A percentile compares a stretch with the other conserved stretches of the same genome.
These are phyloP conservation scores for Nanger granti DNA, from an alignment of 2,113 vertebrate species.

Conservation along the genomic window DNA sequence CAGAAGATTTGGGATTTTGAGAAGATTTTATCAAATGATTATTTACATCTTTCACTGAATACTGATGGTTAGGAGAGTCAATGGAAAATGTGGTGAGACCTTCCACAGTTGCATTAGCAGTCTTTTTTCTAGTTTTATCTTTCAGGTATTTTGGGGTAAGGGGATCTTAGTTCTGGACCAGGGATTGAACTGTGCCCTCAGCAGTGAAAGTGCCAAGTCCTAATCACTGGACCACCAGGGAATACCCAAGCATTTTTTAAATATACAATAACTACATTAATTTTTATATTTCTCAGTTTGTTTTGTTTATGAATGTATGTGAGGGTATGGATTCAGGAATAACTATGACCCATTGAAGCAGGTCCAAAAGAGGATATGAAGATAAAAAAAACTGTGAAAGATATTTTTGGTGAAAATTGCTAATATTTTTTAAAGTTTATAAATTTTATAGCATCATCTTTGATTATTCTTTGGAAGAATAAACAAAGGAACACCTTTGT, in stretches of 20 bases:
- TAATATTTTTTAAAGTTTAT: neutral
- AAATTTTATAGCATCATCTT: neutral
- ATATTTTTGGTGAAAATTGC: neutral
- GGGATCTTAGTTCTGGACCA: neutral
- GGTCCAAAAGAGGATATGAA: neutral
- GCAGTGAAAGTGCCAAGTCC: neutral
- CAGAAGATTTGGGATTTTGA: neutral
- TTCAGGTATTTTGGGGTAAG: neutral
- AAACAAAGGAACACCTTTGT: too few species aligned
- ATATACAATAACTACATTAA: neutral
- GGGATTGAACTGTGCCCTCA: neutral
- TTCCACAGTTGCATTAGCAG: neutral
- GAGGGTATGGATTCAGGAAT: neutral
- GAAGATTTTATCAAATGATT: neutral
- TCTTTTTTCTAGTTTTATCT: neutral
- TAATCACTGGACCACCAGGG: neutral
- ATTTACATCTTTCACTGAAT: neutral
- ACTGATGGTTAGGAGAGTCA: neutral
- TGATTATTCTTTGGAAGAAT: neutral
- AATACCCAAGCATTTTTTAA: neutral
- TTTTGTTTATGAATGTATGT: neutral
- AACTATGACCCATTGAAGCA: neutral
- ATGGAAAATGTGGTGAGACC: neutral
- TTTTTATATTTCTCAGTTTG: neutral
- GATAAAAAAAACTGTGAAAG: neutral